Conservation (phyloP, 2,888 invertebrate genomes). For the Limnephilus auricula region DNA sequence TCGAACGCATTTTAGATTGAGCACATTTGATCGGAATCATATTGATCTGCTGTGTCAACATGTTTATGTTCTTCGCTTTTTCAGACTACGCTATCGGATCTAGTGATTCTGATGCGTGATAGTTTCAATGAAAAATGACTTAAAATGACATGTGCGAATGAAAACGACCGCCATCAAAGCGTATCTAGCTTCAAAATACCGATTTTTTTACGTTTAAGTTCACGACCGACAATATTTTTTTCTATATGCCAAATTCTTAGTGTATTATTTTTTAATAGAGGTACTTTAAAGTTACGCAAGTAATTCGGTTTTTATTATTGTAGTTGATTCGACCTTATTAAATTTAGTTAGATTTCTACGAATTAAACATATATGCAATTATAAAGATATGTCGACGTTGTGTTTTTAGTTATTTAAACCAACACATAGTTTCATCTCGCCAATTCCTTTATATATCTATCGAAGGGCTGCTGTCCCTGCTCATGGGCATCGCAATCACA, state of each 20-base stretch:
- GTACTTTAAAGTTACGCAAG: too few species aligned
- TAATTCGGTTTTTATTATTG: too few species aligned
- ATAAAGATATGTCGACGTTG: background rate
- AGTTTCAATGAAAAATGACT: background rate
- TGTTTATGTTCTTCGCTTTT: background rate
- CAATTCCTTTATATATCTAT: background rate
- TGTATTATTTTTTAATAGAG: too few species aligned
- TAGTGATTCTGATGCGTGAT: background rate
- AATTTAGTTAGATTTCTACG: too few species aligned
- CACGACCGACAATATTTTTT: too few species aligned
- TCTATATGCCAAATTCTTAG: too few species aligned
- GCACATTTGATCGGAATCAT: slow-evolving; percentile 16
- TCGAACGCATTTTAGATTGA: slow-evolving; percentile 5
- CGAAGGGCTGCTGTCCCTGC: background rate
- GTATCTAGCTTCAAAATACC: too few species aligned
- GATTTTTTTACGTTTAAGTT: too few species aligned
- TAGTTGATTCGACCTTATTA: too few species aligned
- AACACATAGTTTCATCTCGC: background rate
- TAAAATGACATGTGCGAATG: background rate
- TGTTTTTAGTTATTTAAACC: background rate
- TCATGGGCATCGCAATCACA: background rate
- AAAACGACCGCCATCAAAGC: too few species aligned
- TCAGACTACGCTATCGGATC: background rate
- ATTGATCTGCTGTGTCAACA: slow-evolving; percentile 4
- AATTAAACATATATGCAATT: too few species aligned